Evolutionary conservation across 1,140 invertebrate species (phyloP).

Genomic region (Paramacrobiotus metropolitanus): DNA sequence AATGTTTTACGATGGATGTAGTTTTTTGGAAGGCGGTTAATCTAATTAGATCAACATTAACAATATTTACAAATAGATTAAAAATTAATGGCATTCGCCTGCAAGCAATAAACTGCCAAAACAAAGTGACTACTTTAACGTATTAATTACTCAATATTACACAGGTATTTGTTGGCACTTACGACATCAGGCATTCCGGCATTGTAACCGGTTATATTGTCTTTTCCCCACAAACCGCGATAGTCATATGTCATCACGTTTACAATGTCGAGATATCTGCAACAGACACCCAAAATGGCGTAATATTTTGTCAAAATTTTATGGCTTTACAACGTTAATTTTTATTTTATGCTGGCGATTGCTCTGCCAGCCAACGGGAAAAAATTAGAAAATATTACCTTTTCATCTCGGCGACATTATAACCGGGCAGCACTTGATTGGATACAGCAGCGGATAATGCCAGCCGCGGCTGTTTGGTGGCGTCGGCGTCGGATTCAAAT

Average conservation of each 20-base stretch:
- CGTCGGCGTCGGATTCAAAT: constrained; percentile 38
- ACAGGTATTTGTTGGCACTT: constrained; percentile 9
- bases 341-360: too few species aligned
- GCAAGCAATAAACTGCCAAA: too few species aligned
- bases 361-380: too few species aligned
- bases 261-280: constrained; percentile 56
- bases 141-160: background rate
- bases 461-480: constrained; percentile 47
- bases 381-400: constrained; percentile 17
- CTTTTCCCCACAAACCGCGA: constrained; percentile 63
- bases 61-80: too few species aligned
- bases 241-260: constrained; percentile 89
- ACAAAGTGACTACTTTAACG: background rate
- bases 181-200: constrained; percentile 9
- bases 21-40: too few species aligned
- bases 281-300: too few species aligned
- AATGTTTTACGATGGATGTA: too few species aligned
- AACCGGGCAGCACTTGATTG: constrained; percentile 49
- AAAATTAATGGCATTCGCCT: too few species aligned
- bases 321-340: too few species aligned
- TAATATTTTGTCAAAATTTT: too few species aligned
- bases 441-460: constrained; percentile 51
- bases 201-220: constrained; percentile 25
- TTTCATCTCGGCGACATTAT: constrained; percentile 55
- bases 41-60: too few species aligned